Evolutionary conservation across 1,140 invertebrate species (phyloP).

Genomic region (Ectropis grisescens): DNA sequence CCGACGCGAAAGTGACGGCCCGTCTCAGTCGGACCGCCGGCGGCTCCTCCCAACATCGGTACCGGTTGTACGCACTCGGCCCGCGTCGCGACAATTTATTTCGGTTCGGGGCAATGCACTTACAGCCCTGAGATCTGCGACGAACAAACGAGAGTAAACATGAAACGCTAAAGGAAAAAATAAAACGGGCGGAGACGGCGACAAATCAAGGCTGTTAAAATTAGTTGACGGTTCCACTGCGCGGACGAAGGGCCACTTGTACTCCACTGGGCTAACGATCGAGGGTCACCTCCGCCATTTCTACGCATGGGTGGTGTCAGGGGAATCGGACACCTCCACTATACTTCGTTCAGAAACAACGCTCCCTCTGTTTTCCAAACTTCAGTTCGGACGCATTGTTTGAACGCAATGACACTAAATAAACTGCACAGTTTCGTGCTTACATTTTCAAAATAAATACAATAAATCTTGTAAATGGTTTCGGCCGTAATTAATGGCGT

Average conservation of each 20-base stretch:
- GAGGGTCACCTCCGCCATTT: slow-evolving; percentile 3
- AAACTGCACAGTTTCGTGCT: slow-evolving; percentile 19
- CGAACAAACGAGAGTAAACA: slow-evolving; percentile 42
- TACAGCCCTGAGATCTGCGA: slow-evolving; percentile 47
- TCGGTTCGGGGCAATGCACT: slow-evolving; percentile 64
- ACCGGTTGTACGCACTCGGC: slow-evolving; percentile 43
- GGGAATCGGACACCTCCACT: too few species aligned
- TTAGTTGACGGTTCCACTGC: slow-evolving; percentile 17
- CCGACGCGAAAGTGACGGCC: slow-evolving; percentile 28
- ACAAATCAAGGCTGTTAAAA: slow-evolving; percentile 43
- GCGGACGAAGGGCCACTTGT: slow-evolving; percentile 13
- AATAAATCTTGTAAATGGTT: slow-evolving; percentile 58
- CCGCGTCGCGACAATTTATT: slow-evolving; percentile 59
- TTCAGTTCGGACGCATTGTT: too few species aligned
- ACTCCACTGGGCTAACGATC: slow-evolving; percentile 12
- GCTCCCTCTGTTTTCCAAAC: too few species aligned
- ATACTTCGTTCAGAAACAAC: too few species aligned
- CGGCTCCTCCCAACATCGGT: slow-evolving; percentile 26
- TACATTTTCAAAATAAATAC: slow-evolving; percentile 34
- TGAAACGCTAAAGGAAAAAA: slow-evolving; percentile 24
- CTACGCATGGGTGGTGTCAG: too few species aligned
- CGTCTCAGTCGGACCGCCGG: slow-evolving; percentile 25
- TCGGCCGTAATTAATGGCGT: slow-evolving; percentile 49
- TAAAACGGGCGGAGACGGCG: slow-evolving; percentile 19
- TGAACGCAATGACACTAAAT: slow-evolving; percentile 5